Conservation (phyloP, 2,888 invertebrate genomes). For the Icerya purchasi region DNA sequence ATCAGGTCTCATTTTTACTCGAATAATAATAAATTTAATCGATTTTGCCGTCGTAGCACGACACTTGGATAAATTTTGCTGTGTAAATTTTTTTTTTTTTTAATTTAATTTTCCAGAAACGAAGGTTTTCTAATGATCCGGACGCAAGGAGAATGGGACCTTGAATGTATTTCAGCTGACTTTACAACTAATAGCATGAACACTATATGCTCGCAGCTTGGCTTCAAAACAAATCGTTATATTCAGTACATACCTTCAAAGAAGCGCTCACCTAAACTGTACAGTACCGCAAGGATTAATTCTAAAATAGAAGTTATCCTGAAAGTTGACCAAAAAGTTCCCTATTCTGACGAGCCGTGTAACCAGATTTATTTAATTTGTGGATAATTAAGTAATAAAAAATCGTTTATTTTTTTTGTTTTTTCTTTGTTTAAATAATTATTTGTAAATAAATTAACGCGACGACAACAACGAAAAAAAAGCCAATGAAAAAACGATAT, state of each 20-base stretch:
- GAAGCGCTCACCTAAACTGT: not conserved
- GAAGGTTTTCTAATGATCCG: slow-evolving; percentile 11
- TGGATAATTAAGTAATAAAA: too few relatives aligned
- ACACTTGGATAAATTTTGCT: too few relatives aligned
- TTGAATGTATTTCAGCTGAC: slow-evolving; percentile 9
- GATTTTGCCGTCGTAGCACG: too few relatives aligned
- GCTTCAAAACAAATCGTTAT: not conserved
- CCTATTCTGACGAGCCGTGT: not conserved
- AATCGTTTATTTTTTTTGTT: too few relatives aligned
- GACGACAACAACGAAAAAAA: too few relatives aligned
- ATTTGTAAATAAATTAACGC: too few relatives aligned
- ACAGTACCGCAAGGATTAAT: not conserved
- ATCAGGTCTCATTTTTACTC: too few relatives aligned
- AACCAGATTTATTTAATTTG: not conserved
- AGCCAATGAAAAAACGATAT: too few relatives aligned
- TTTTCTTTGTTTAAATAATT: too few relatives aligned
- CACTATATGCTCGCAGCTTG: slow-evolving; percentile 2
- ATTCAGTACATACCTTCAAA: not conserved
- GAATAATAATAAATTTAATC: too few relatives aligned
- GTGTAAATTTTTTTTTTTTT: too few relatives aligned
- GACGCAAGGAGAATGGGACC: slow-evolving; percentile 12
- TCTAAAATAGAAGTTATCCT: not conserved
- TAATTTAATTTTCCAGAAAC: slow-evolving; percentile 15
- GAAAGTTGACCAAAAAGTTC: not conserved
- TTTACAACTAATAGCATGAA: not conserved